Evolutionary conservation across 2,888 invertebrate genomes (phyloP).

Genomic region (Nymphalis polychloros): DNA sequence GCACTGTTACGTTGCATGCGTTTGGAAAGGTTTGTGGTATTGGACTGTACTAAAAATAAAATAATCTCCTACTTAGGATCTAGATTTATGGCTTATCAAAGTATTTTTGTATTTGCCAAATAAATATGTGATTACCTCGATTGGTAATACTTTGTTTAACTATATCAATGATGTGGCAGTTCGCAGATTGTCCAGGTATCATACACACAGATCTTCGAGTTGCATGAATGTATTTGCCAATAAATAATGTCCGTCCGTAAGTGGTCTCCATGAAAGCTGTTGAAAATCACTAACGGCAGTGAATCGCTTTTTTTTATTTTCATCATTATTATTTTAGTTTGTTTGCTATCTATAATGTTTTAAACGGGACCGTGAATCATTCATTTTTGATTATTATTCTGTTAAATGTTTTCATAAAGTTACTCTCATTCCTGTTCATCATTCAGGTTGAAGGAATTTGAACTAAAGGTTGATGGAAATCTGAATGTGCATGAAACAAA

Average conservation of each 20-base stretch:
- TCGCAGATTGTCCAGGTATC: slow-evolving; percentile 27
- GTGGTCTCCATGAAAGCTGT: slow-evolving; percentile 47
- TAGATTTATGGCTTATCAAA: background rate
- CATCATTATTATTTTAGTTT: slow-evolving; percentile 56
- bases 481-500: slow-evolving; percentile 55
- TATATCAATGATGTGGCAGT: slow-evolving; percentile 11
- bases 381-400: slow-evolving; percentile 31
- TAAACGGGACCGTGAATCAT: slow-evolving; percentile 39
- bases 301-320: slow-evolving; percentile 52
- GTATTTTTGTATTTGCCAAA: slow-evolving; percentile 5
- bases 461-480: slow-evolving; percentile 39
- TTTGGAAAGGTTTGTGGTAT: slow-evolving; percentile 10
- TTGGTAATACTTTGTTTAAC: background rate
- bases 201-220: slow-evolving; percentile 35
- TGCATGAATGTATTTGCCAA: slow-evolving; percentile 81
- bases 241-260: slow-evolving; percentile 64
- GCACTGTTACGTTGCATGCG: slow-evolving; percentile 27
- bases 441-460: slow-evolving; percentile 28
- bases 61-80: background rate
- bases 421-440: slow-evolving; percentile 52
- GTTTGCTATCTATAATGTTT: slow-evolving; percentile 71
- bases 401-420: slow-evolving; percentile 61
- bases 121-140: background rate
- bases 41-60: slow-evolving; percentile 7
- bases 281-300: slow-evolving; percentile 57